phyloP scores from a whole-genome alignment of 2,113 vertebrate genomes.

The Pristiophorus japonicus region DNA sequence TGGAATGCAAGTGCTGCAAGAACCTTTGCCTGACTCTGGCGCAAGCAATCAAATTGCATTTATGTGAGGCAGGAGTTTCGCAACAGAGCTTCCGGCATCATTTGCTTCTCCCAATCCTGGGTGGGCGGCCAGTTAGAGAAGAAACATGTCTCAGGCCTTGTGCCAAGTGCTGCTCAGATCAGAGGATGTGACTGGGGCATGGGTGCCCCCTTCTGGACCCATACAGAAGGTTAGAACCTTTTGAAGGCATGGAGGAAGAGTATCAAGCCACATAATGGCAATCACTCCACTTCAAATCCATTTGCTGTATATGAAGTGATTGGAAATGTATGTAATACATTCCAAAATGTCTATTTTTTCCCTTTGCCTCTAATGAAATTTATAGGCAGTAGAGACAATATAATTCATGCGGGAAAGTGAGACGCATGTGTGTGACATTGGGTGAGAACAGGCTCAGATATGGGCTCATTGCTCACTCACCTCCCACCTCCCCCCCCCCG shows the following conservation, averaged over 20 bases:
- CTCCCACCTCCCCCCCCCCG: not conserved
- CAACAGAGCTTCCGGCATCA: not conserved
- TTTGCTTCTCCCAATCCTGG: not conserved
- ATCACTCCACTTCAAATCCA: not conserved
- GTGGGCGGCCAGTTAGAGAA: not conserved
- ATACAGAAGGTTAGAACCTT: not conserved
- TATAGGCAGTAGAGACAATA: not conserved
- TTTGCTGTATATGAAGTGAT: not conserved
- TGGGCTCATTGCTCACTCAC: not conserved
- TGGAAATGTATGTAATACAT: not conserved
- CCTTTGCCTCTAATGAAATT: not conserved
- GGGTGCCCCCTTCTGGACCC: not conserved
- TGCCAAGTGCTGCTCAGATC: not conserved
- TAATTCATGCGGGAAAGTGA: not conserved
- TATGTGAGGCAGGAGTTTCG: not conserved
- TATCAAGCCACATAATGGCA: not conserved
- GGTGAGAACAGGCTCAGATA: not conserved
- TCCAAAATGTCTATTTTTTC: not conserved
- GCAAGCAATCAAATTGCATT: not conserved
- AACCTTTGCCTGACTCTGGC: not conserved
- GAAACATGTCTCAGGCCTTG: not conserved
- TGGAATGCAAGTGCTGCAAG: not conserved
- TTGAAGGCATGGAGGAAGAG: not conserved
- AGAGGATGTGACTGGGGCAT: not conserved
- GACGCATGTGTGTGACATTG: no score